These are phyloP conservation scores for Macrosiphum euphorbiae DNA, from an alignment of 2,888 invertebrate genomes.

Conservation along the genomic window DNA sequence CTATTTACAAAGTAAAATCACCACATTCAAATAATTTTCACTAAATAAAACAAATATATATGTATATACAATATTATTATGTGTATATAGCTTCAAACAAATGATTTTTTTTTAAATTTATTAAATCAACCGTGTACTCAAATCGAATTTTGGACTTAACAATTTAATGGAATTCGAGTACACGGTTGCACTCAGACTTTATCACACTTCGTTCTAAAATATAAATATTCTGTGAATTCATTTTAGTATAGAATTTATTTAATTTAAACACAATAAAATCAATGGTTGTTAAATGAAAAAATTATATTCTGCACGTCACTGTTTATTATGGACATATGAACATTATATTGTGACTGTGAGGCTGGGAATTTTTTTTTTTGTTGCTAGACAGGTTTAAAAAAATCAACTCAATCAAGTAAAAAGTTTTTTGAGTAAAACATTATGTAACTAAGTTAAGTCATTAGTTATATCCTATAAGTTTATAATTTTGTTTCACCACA, in stretches of 20 bases:
- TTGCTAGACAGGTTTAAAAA: background rate
- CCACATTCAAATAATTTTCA: conserved; percentile 6
- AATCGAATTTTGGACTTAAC: conserved; percentile 21
- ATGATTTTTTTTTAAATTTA: background rate
- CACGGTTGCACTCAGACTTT: conserved; percentile 31
- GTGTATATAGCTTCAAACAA: background rate
- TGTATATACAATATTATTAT: background rate
- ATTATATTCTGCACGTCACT: background rate
- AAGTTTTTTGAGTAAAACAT: conserved; percentile 1
- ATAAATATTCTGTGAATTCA: background rate
- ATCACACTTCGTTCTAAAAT: conserved; percentile 22
- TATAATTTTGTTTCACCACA: background rate
- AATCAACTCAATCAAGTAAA: background rate
- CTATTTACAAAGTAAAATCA: conserved; percentile 37
- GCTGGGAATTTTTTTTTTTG: background rate
- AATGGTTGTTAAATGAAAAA: background rate
- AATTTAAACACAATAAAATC: conserved; percentile 14
- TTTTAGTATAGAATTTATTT: background rate
- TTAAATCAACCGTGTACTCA: conserved; percentile 6
- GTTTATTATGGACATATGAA: background rate
- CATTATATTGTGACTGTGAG: background rate
- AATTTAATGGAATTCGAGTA: conserved; percentile 11
- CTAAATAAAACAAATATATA: conserved; percentile 36
- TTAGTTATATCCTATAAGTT: background rate
- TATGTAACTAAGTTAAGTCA: background rate